phyloP scores from a whole-genome alignment of 2,888 invertebrate genomes.

The Euzophera pinguis region DNA sequence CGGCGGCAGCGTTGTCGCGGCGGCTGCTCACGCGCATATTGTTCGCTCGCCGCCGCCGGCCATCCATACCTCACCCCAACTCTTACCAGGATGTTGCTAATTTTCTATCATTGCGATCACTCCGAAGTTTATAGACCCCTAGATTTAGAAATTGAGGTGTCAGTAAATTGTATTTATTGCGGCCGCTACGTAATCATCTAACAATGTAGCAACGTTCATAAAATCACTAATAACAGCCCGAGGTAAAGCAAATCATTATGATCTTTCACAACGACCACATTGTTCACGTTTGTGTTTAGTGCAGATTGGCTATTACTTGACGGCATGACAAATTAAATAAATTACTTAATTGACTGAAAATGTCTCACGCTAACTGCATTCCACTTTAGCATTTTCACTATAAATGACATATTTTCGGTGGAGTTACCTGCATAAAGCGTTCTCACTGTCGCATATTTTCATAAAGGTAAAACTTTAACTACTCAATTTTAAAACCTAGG shows the following conservation, averaged over 20 bases:
- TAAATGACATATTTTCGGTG: neutral
- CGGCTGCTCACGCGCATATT: constrained; percentile 53
- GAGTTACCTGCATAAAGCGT: neutral
- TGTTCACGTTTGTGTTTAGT: constrained; percentile 13
- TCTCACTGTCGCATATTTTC: too few relatives aligned
- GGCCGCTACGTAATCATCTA: constrained; percentile 38
- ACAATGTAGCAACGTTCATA: constrained; percentile 32
- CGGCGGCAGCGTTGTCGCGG: constrained; percentile 50
- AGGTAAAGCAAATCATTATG: constrained; percentile 29
- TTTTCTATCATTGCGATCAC: constrained; percentile 76
- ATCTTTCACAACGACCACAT: constrained; percentile 17
- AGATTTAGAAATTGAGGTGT: constrained; percentile 73
- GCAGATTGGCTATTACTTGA: constrained; percentile 4
- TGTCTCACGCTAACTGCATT: neutral
- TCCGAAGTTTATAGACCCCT: constrained; percentile 68
- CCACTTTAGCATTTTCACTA: neutral
- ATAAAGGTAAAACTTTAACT: too few relatives aligned
- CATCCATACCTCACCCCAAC: constrained; percentile 70
- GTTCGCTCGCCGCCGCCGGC: constrained; percentile 63
- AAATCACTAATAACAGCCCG: constrained; percentile 53
- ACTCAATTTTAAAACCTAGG: too few relatives aligned
- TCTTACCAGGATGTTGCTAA: constrained; percentile 74
- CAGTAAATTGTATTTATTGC: constrained; percentile 71
- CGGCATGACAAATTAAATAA: constrained; percentile 14
- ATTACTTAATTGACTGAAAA: constrained; percentile 12